Evolutionary conservation across 2,888 invertebrate species (phyloP).

Genomic region (Cheilosia scutellata): DNA sequence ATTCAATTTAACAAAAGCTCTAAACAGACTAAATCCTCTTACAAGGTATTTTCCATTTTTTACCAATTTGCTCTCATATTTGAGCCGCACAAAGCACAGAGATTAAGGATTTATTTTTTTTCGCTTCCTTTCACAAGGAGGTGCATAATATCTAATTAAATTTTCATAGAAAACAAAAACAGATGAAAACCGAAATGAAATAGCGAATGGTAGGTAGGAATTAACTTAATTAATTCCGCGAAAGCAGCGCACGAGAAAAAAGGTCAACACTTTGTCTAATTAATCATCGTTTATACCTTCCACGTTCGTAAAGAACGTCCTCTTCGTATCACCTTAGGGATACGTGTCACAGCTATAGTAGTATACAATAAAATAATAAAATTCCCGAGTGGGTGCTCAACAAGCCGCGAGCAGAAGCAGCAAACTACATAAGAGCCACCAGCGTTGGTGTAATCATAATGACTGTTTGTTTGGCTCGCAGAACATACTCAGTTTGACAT

Average conservation of each 20-base stretch:
- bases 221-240: constrained; percentile 73
- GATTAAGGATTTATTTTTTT: constrained; percentile 47
- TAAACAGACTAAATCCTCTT: constrained; percentile 56
- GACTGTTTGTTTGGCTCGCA: constrained; percentile 64
- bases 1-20: constrained; percentile 59
- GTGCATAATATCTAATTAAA: constrained; percentile 57
- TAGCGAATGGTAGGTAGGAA: constrained; percentile 47
- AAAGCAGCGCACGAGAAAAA: constrained; percentile 57
- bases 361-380: constrained; percentile 72
- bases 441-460: constrained; percentile 66
- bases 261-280: constrained; percentile 76
- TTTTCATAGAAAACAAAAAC: constrained; percentile 43
- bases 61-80: constrained; percentile 41
- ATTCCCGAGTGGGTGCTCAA: constrained; percentile 74
- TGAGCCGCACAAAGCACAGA: constrained; percentile 20
- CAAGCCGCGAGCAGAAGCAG: constrained; percentile 68
- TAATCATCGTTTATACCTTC: constrained; percentile 70
- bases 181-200: constrained; percentile 4
- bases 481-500: constrained; percentile 70
- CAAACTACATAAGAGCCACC: constrained; percentile 49
- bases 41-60: constrained; percentile 61
- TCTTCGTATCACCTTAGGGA: constrained; percentile 47
- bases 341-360: constrained; percentile 1
- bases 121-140: constrained; percentile 14
- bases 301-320: constrained; percentile 28